Evolutionary conservation across 2,797 vertebrate genomes (phyloP).

Genomic region (Clamator glandarius): DNA sequence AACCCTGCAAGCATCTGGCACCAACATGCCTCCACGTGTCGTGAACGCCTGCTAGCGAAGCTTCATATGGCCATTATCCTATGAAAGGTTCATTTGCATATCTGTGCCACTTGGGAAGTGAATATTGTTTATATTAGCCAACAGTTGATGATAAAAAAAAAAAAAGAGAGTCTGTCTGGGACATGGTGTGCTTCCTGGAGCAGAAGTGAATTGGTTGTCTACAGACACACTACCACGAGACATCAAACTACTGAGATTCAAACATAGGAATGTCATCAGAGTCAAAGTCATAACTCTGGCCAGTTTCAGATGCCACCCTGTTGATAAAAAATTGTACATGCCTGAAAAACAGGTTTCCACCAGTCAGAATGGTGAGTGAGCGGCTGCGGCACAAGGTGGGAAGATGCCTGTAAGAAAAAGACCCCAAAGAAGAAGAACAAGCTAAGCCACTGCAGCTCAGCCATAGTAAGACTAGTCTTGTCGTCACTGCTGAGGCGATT

Average conservation of each 20-base stretch:
- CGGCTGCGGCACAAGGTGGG: neutral
- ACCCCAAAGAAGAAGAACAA: neutral
- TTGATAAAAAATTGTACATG: neutral
- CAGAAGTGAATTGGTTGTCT: neutral
- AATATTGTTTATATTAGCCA: conserved; percentile 39
- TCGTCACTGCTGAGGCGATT: neutral
- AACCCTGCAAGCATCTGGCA: conserved; percentile 61
- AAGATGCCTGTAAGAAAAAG: neutral
- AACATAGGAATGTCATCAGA: neutral
- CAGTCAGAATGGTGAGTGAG: neutral
- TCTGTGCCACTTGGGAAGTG: conserved; percentile 53
- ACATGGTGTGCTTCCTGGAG: conserved; percentile 24
- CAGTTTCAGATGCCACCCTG: neutral
- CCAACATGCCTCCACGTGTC: conserved; percentile 15
- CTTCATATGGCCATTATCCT: conserved; percentile 41
- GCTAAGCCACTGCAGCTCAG: neutral
- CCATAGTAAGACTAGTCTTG: neutral
- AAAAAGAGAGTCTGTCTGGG: neutral
- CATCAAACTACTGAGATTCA: neutral
- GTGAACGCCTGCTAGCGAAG: conserved; percentile 46
- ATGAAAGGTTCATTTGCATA: conserved; percentile 56
- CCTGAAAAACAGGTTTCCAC: neutral
- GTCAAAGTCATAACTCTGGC: neutral
- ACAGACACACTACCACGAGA: neutral
- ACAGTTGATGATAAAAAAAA: neutral